Conservation (phyloP, 1,140 invertebrate genomes). For the Bombus turneri region DNA sequence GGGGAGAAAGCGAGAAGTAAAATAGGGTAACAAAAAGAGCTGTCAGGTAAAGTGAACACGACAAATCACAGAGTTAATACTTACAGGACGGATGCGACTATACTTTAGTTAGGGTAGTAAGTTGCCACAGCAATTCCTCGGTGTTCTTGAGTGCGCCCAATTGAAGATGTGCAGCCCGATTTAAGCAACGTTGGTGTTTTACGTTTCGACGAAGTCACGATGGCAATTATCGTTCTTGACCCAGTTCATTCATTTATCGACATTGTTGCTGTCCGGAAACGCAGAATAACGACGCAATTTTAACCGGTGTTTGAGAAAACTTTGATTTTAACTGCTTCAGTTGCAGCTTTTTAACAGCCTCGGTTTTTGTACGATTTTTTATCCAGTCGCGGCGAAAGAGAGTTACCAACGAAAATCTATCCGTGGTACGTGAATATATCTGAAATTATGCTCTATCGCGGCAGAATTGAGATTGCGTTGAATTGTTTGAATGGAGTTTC, state of each 20-base stretch:
- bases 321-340: not conserved
- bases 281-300: not conserved
- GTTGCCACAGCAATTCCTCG: constrained; percentile 6
- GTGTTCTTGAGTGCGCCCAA: constrained; percentile 24
- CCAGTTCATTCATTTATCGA: constrained; percentile 21
- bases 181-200: not conserved
- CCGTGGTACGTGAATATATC: not conserved
- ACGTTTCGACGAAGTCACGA: not conserved
- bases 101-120: constrained; percentile 22
- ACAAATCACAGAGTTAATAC: constrained; percentile 54
- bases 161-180: not conserved
- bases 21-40: not conserved
- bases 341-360: not conserved
- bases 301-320: too few species aligned
- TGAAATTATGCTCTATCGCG: too few species aligned
- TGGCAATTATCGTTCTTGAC: constrained; percentile 26
- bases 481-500: too few species aligned
- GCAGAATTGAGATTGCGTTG: too few species aligned
- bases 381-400: not conserved
- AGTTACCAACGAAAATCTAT: not conserved
- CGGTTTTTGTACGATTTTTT: not conserved
- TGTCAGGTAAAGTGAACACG: constrained; percentile 9
- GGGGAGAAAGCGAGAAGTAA: too few species aligned
- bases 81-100: constrained; percentile 10
- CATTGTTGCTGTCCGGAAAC: not conserved